Base-by-base conservation (phyloP, 2,888 invertebrate genomes). In the Rhogogaster chlorosoma region DNA sequence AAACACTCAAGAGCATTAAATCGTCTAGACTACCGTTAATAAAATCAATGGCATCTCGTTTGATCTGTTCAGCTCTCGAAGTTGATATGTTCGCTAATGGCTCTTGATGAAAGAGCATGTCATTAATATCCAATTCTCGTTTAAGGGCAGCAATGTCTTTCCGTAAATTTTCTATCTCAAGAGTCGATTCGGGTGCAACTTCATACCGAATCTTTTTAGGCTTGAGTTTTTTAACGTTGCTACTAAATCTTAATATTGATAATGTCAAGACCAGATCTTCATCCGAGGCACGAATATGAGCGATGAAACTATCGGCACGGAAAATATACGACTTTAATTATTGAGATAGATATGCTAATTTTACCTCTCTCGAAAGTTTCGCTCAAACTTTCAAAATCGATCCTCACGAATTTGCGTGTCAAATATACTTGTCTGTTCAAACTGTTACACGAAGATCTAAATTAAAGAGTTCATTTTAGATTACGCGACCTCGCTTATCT, bases 191-290 rank as follows among this genome's bases (percentile, higher is more conserved):
- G 49, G 91, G 87, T 61, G 84, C 71, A 22, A 90, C 78, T 6
- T 88, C 84, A 15, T 89, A 87, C 32, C 88, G 84, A 1, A 88
- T 83, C 83, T 87, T 89, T 57, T 90, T 80, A 1, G 88, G 86
- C 42, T 87, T 87, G 2, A 89, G 32, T 73, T 83, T 86, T 9
- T 83, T 86, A 1, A 89, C 86, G 22, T 91, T 89, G 78, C 92
- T 90, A 1, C 92, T 92, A 86, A 94, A 93, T 84, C 93, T 89
- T 71, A 94, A 87, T 88, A 93, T 92, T 2, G 94, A 94, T 38
- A 94, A 85, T 0, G 93, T 92, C 22, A 94, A 86, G 18, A 88
- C 86, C 32, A 93, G 88, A 88, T 94, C 92, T 75, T 93, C 91
- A 85, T 86, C 89, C 5, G 88, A 87, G 1, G 91, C 89, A 85